phyloP scores from a whole-genome alignment of 2,888 invertebrate species.

The Amiota communis region DNA sequence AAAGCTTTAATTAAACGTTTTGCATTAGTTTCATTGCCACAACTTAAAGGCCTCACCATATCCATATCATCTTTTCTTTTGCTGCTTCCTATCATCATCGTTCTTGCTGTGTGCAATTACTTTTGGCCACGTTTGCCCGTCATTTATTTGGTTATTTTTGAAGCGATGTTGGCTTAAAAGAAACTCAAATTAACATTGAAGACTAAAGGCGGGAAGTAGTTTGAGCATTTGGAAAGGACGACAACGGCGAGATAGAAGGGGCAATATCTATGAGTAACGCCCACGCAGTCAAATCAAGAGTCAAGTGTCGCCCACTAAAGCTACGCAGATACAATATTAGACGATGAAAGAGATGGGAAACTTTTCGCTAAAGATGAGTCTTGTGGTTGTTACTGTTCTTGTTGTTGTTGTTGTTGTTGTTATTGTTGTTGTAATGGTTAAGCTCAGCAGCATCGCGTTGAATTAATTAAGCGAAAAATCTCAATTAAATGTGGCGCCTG shows the following conservation, averaged over 20 bases:
- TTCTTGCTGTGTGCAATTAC: background rate
- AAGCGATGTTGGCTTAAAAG: background rate
- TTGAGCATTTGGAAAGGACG: background rate
- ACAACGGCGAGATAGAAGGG: background rate
- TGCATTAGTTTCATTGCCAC: background rate
- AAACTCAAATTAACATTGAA: background rate
- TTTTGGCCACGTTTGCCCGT: constrained; percentile 11
- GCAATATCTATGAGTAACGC: background rate
- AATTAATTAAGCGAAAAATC: constrained; percentile 35
- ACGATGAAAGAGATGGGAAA: too few relatives aligned
- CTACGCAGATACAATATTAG: background rate
- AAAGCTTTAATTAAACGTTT: constrained; percentile 65
- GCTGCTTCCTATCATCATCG: background rate
- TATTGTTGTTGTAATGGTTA: background rate
- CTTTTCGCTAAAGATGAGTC: too few relatives aligned
- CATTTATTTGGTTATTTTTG: background rate
- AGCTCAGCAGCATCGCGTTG: constrained; percentile 7
- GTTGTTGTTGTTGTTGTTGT: background rate
- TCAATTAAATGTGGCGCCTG: constrained; percentile 31
- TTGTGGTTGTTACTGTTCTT: background rate
- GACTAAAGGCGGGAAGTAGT: background rate
- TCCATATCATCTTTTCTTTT: background rate
- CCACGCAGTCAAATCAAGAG: constrained; percentile 3
- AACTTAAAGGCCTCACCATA: background rate
- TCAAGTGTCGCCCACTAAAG: background rate